Evolutionary conservation across 1,140 invertebrate species (phyloP).

Genomic region (Anoplophora glabripennis): DNA sequence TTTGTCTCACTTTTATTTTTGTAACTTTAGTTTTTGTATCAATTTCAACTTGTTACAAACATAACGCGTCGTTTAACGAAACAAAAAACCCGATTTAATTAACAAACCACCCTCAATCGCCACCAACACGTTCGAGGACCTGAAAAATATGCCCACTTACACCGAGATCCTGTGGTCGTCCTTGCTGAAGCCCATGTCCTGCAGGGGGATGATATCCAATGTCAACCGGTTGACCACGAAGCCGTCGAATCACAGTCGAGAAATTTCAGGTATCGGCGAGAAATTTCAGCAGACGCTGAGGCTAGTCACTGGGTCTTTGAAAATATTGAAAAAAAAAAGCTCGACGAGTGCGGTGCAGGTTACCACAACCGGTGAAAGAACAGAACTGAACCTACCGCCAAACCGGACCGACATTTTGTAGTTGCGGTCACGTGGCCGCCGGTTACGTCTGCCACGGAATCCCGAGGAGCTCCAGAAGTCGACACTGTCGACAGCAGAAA

Average conservation of each 20-base stretch:
- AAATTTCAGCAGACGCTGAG: not conserved
- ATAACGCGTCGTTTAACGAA: not conserved
- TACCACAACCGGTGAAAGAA: constrained; percentile 6
- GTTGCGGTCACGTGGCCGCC: constrained; percentile 4
- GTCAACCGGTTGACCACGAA: not conserved
- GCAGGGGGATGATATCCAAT: not conserved
- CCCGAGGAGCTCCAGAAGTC: too few species aligned
- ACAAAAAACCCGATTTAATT: not conserved
- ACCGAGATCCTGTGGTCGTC: constrained; percentile 4
- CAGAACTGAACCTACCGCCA: constrained; percentile 4
- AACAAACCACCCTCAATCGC: not conserved
- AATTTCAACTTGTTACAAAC: not conserved
- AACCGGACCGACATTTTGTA: constrained; percentile 11
- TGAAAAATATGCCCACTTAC: not conserved
- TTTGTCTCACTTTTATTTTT: not conserved
- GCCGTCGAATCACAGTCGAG: not conserved
- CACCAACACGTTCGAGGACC: not conserved
- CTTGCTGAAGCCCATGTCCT: not conserved
- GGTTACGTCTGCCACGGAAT: too few species aligned
- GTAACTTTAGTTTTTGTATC: not conserved
- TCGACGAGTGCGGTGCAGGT: too few species aligned
- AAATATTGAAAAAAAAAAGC: not conserved
- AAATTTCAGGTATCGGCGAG: not conserved
- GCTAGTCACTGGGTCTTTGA: too few species aligned
- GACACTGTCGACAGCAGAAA: too few species aligned